Percentiles rank a stretch among this genome's conserved stretches.
Evolutionary conservation across 2,797 vertebrate species (phyloP).

Genomic region (Peromyscus attwateri): DNA sequence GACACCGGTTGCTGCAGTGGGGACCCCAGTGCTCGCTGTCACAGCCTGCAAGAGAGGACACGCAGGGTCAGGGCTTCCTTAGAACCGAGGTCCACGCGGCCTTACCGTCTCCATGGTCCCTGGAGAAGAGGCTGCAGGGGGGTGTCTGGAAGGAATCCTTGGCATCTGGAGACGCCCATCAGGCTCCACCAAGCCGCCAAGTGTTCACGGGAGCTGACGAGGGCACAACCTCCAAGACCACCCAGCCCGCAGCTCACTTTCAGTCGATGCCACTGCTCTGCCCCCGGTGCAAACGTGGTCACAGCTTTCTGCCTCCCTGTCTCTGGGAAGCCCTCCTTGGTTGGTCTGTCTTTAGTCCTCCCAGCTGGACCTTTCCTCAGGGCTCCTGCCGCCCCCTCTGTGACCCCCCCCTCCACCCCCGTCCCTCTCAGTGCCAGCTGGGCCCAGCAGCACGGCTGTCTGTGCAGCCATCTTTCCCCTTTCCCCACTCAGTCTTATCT

Average conservation of each 20-base stretch:
- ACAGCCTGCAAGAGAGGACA: conserved; percentile 91
- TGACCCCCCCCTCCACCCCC: no score
- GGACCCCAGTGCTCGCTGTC: conserved; percentile 99
- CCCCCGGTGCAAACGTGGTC: neutral
- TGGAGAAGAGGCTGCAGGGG: neutral
- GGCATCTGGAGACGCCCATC: neutral
- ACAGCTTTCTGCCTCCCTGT: neutral
- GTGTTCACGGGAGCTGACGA: neutral
- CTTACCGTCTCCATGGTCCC: neutral
- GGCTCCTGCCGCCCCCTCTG: neutral
- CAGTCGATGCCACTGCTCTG: neutral
- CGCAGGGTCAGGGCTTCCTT: accelerated
- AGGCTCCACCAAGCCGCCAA: neutral
- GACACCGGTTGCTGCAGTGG: conserved; percentile 99
- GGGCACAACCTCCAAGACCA: neutral
- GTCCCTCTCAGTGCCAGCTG: neutral
- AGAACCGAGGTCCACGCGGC: neutral
- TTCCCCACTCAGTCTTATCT: neutral
- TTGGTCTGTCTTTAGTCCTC: neutral
- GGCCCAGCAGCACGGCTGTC: neutral
- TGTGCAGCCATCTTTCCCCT: neutral
- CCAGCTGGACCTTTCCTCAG: neutral
- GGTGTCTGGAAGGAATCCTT: neutral
- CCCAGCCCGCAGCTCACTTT: neutral
- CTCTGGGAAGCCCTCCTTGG: neutral